phyloP scores from a whole-genome alignment of 2,113 vertebrate genomes.

The Petromus typicus region DNA sequence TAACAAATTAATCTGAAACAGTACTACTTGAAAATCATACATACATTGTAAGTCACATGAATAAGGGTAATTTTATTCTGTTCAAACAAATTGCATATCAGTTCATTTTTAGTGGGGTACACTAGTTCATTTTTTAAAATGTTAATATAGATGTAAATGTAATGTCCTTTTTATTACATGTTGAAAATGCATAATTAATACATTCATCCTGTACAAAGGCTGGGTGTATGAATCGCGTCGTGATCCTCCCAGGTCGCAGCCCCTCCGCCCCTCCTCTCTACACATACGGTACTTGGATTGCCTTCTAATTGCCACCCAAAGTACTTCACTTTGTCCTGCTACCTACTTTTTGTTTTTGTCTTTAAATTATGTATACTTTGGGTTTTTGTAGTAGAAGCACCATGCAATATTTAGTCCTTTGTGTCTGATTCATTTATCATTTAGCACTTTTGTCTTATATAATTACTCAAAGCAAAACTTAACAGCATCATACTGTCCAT shows the following conservation, averaged over 20 bases:
- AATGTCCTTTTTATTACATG: neutral
- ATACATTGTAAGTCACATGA: neutral
- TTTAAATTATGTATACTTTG: neutral
- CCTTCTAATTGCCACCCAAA: neutral
- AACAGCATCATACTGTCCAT: too few species aligned
- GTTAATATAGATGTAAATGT: neutral
- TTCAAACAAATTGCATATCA: neutral
- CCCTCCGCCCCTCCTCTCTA: neutral
- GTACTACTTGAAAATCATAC: neutral
- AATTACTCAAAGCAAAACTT: neutral
- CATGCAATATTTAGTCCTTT: neutral
- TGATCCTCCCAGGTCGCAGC: neutral
- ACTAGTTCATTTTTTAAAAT: neutral
- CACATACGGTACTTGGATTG: neutral
- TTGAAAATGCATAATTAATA: neutral
- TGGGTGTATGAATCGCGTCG: accelerated
- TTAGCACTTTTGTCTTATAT: neutral
- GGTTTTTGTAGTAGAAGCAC: neutral
- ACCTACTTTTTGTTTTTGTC: neutral
- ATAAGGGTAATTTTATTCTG: neutral
- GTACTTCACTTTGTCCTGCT: neutral
- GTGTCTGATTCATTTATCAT: neutral
- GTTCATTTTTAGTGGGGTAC: neutral
- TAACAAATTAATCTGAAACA: neutral
- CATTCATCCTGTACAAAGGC: too few species aligned